Evolutionary conservation across 2,797 vertebrate genomes (phyloP).

Genomic region (Xyrichtys novacula): DNA sequence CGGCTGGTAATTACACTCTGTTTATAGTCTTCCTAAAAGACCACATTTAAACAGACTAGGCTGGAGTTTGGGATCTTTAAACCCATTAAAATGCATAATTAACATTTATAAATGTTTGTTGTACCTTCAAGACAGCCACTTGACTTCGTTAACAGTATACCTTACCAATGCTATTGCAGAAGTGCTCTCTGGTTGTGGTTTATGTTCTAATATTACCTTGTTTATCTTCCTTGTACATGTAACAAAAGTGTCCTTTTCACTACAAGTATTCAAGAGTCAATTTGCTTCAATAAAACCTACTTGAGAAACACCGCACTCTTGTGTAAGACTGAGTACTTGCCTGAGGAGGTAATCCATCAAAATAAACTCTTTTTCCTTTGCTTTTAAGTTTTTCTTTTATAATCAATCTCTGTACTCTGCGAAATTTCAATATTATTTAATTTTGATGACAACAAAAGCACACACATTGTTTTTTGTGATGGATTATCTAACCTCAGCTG

Average conservation of each 20-base stretch:
- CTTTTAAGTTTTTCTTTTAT: background rate
- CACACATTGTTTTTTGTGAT: background rate
- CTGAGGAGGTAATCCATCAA: conserved; percentile 15
- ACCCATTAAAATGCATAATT: conserved; percentile 25
- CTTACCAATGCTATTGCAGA: background rate
- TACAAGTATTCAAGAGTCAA: background rate
- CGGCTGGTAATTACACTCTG: conserved; percentile 14
- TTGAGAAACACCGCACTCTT: background rate
- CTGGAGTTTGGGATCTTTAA: conserved; percentile 19
- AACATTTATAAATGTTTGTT: conserved; percentile 16
- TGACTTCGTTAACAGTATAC: conserved; percentile 4
- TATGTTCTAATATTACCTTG: background rate
- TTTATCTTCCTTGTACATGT: conserved; percentile 18
- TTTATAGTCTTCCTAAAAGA: conserved; percentile 9
- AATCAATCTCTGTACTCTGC: background rate
- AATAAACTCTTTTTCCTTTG: conserved; percentile 18
- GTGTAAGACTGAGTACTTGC: conserved; percentile 7
- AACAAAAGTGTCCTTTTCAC: background rate
- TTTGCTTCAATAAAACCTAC: background rate
- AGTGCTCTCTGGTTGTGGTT: background rate
- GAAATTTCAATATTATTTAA: background rate
- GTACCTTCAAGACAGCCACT: conserved; percentile 9
- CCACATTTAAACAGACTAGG: conserved; percentile 17
- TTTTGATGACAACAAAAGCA: background rate
- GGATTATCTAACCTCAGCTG: background rate